Evolutionary conservation across 2,888 invertebrate species (phyloP).

Genomic region (Sinhomidia bicolor): DNA sequence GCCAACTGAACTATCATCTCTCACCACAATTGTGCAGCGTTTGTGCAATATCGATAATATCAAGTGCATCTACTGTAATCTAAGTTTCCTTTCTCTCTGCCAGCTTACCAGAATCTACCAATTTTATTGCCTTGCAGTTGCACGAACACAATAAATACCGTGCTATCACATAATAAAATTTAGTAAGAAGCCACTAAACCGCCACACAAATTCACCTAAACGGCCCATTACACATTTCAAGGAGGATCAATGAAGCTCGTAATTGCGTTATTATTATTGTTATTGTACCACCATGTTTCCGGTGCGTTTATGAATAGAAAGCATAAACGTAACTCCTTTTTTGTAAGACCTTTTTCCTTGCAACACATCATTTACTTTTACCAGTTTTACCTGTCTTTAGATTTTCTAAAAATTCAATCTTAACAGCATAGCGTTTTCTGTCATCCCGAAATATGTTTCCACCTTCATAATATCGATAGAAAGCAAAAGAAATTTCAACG

Average conservation of each 20-base stretch:
- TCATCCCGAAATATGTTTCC: not conserved
- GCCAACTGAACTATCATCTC: no score
- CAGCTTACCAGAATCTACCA: not conserved
- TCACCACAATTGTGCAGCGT: no score
- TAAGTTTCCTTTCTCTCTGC: no score
- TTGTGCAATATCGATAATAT: not conserved
- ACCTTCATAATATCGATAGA: not conserved
- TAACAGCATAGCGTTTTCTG: not conserved
- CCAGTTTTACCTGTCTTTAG: not conserved
- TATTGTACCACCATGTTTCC: not conserved
- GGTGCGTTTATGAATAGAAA: not conserved
- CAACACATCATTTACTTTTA: conserved; percentile 18
- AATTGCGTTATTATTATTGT: conserved; percentile 54
- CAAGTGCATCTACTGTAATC: not conserved
- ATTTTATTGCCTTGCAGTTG: not conserved
- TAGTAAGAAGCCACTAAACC: conserved; percentile 29
- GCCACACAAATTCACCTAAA: conserved; percentile 40
- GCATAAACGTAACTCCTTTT: not conserved
- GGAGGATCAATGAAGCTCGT: conserved; percentile 49
- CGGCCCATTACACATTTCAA: conserved; percentile 50
- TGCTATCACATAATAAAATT: conserved; percentile 29
- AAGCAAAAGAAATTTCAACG: conserved; percentile 12
- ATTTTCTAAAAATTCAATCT: not conserved
- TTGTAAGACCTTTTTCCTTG: not conserved
- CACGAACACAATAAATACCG: not conserved